phyloP scores from a whole-genome alignment of 1,140 invertebrate species.

The Drosophila sulfurigaster region DNA sequence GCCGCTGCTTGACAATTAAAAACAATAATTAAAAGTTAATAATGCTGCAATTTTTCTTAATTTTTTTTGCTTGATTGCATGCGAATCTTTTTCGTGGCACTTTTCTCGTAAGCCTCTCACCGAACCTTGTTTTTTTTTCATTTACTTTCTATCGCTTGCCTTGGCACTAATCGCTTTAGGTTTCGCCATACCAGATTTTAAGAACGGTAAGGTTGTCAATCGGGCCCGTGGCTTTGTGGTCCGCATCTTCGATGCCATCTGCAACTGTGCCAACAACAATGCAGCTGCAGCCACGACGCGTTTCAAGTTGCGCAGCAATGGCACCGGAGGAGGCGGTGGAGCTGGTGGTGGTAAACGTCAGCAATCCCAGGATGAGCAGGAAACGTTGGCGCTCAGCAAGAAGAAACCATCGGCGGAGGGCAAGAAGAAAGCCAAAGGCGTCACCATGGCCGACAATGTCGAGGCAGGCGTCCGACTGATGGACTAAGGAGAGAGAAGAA shows the following conservation, averaged over 20 bases:
- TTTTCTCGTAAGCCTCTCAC: conserved; percentile 55
- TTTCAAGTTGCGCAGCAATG: conserved; percentile 75
- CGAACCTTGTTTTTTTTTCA: conserved; percentile 53
- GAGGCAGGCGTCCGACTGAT: conserved; percentile 70
- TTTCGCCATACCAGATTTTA: conserved; percentile 85
- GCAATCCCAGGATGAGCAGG: conserved; percentile 64
- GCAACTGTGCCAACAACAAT: conserved; percentile 87
- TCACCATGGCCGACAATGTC: conserved; percentile 72
- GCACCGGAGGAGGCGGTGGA: conserved; percentile 33
- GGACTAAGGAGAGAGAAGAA: conserved; percentile 46
- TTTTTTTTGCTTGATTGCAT: conserved; percentile 47
- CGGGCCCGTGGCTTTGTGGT: conserved; percentile 87
- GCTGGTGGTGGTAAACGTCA: conserved; percentile 58
- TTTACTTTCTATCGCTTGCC: conserved; percentile 32
- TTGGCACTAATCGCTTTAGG: conserved; percentile 71
- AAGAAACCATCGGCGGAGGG: conserved; percentile 63
- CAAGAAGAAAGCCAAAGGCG: conserved; percentile 70
- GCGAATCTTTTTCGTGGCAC: conserved; percentile 47
- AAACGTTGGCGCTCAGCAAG: conserved; percentile 65
- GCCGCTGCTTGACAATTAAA: conserved; percentile 42
- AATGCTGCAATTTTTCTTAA: conserved; percentile 6
- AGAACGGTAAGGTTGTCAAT: conserved; percentile 86
- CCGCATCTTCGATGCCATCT: conserved; percentile 87
- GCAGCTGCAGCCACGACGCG: conserved; percentile 85
- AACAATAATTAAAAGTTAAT: conserved; percentile 24